Base-by-base conservation (phyloP, 2,888 invertebrate species). In the Drosophila suboccidentalis region DNA sequence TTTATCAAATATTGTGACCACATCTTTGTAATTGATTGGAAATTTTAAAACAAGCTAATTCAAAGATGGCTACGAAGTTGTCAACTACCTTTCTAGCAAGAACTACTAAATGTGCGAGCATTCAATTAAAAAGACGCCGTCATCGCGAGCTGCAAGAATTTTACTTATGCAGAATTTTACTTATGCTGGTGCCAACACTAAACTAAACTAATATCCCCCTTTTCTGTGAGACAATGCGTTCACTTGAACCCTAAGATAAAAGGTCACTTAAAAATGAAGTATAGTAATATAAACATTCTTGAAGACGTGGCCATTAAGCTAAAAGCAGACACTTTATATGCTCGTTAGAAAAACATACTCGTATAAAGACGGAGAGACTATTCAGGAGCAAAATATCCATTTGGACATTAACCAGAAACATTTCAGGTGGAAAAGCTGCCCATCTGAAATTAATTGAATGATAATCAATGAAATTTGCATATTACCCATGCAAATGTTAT, bases 281-380 rank as follows among this genome's bases (percentile, higher is more conserved):
- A 36, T 62, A 26, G n/a, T 13, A 26, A 9, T 17, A 57, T 51
- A 41, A 69, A 39, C 32, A 44, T 26, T 10, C 13, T 26, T 19
- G 17, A 39, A 46, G 38, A 44, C 50, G 51, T 44, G 29, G 26
- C 65, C 70, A 76, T 81, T 78, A 81, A 78, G 66, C 73, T 84
- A 71, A 84, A 81, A 81, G 82, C 84, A 76, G 71, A 78, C 53
- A 43, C 29, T 68, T 63, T 39, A 51, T 38, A 50, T 22, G 41
- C 54, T 8, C 11, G 17, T 36, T 22, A 22, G 29, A 49, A 39
- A 53, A 9, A 43, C 51, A 17, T 38, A 38, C 32, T 19, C 51
- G 15, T 26, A 34, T 38, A 19, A 53, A 47, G n/a, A 22, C 4
- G 51, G 5, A 26, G 26, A 51, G 32, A 17, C 44, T 17, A 65